A percentile compares a stretch with the other conserved stretches of the same genome.
phyloP scores from a whole-genome alignment of 2,888 invertebrate species.

The Lasioglossum pauxillum region DNA sequence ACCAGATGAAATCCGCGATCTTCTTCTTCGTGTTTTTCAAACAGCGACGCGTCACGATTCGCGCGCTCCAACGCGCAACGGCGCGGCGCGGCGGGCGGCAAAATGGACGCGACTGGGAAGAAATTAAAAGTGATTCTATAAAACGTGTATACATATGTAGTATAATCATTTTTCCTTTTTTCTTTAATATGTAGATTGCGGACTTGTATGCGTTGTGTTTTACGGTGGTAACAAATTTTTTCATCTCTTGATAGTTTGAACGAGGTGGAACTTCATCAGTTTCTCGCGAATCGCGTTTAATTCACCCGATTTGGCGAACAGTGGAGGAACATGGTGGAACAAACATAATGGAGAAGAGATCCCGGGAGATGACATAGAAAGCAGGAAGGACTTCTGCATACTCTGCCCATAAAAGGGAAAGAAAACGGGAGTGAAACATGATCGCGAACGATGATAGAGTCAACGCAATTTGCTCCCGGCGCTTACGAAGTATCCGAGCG shows the following conservation, averaged over 20 bases:
- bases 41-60: not conserved
- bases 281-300: not conserved
- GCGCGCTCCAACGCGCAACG: not conserved
- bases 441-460: slow-evolving; percentile 31
- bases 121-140: slow-evolving; percentile 22
- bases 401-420: slow-evolving; percentile 26
- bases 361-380: slow-evolving; percentile 36
- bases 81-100: not conserved
- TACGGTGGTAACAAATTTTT: too few relatives aligned
- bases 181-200: too few relatives aligned
- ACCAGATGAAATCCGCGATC: slow-evolving; percentile 45
- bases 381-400: slow-evolving; percentile 35
- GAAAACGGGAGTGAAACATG: slow-evolving; percentile 42
- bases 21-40: slow-evolving; percentile 11
- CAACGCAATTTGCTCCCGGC: slow-evolving; percentile 36
- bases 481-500: slow-evolving; percentile 36
- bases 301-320: not conserved
- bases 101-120: not conserved
- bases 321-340: not conserved
- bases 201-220: too few relatives aligned
- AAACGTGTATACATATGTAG: not conserved
- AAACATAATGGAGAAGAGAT: not conserved
- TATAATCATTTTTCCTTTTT: too few relatives aligned
- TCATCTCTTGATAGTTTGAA: too few relatives aligned
- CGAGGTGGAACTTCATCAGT: not conserved